A percentile compares a stretch with the other conserved stretches of the same genome.
Evolutionary conservation across 2,113 vertebrate species (phyloP).

Genomic region (Macquaria australasica): DNA sequence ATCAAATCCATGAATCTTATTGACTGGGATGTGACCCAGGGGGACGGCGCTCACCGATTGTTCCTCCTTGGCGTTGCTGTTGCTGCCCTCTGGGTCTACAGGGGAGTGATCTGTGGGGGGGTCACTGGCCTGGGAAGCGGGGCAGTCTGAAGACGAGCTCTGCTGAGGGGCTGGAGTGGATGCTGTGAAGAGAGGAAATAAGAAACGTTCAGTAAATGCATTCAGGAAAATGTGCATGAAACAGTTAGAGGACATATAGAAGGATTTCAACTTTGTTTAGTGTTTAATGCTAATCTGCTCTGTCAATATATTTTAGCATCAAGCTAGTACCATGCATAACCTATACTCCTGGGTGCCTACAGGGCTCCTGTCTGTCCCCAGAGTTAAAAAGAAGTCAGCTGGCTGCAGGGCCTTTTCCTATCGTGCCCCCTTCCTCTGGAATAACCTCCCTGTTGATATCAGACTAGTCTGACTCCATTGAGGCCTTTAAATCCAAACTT

Average conservation of each 20-base stretch:
- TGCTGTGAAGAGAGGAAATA: constrained; percentile 76
- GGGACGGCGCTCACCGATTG: constrained; percentile 58
- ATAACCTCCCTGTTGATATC: not conserved
- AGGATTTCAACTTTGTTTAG: not conserved
- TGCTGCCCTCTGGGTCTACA: constrained; percentile 55
- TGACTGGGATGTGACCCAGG: constrained; percentile 30
- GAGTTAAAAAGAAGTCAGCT: not conserved
- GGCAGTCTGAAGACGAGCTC: constrained; percentile 91
- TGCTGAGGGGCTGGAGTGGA: constrained; percentile 92
- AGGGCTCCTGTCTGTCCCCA: not conserved
- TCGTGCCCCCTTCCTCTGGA: not conserved
- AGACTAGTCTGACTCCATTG: not conserved
- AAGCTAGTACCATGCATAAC: not conserved
- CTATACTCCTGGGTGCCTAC: not conserved
- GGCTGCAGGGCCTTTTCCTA: not conserved
- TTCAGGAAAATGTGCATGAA: not conserved
- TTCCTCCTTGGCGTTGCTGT: constrained; percentile 65
- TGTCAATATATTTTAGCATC: not conserved
- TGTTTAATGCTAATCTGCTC: constrained; percentile 8
- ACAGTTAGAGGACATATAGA: not conserved
- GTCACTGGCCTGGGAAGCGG: constrained; percentile 87
- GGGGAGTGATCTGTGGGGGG: constrained; percentile 81
- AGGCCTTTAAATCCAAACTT: not conserved
- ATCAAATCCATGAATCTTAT: constrained; percentile 38
- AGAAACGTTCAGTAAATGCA: not conserved